phyloP scores from a whole-genome alignment of 1,140 invertebrate genomes.

The Carcinoscorpius rotundicauda region DNA sequence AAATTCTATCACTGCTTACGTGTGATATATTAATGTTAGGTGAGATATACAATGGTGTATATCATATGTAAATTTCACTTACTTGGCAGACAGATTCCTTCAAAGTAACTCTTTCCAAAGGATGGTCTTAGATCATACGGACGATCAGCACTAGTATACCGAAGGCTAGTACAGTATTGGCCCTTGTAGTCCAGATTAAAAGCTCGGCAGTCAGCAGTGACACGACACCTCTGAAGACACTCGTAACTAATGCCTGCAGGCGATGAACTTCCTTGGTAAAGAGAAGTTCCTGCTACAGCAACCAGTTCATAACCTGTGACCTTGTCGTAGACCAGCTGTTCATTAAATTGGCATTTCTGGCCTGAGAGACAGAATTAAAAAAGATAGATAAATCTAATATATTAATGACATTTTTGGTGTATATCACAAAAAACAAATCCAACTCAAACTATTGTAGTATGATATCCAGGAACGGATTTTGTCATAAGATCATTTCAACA shows the following conservation, averaged over 20 bases:
- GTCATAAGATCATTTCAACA: no score
- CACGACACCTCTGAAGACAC: slow-evolving; percentile 32
- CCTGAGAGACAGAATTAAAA: not conserved
- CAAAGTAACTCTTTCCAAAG: slow-evolving; percentile 37
- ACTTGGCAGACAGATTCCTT: slow-evolving; percentile 36
- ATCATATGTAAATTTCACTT: slow-evolving; percentile 4
- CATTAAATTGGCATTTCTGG: slow-evolving; percentile 12
- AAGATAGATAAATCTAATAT: no score
- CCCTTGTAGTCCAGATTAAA: slow-evolving; percentile 37
- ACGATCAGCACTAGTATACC: not conserved
- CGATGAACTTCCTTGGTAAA: slow-evolving; percentile 25
- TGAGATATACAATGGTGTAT: no score
- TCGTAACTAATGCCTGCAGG: slow-evolving; percentile 32
- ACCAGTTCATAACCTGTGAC: slow-evolving; percentile 35
- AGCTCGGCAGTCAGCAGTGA: slow-evolving; percentile 31
- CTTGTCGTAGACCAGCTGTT: slow-evolving; percentile 34
- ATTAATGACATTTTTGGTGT: no score
- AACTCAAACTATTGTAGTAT: no score
- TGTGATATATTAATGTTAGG: no score
- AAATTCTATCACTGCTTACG: no score
- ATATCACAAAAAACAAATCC: no score
- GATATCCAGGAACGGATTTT: no score
- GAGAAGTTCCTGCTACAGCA: slow-evolving; percentile 27
- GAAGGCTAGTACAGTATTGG: slow-evolving; percentile 13
- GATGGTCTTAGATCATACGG: slow-evolving; percentile 29